A percentile compares a stretch with the other conserved stretches of the same genome.
phyloP scores from a whole-genome alignment of 2,113 vertebrate genomes.

The Brienomyrus brachyistius region DNA sequence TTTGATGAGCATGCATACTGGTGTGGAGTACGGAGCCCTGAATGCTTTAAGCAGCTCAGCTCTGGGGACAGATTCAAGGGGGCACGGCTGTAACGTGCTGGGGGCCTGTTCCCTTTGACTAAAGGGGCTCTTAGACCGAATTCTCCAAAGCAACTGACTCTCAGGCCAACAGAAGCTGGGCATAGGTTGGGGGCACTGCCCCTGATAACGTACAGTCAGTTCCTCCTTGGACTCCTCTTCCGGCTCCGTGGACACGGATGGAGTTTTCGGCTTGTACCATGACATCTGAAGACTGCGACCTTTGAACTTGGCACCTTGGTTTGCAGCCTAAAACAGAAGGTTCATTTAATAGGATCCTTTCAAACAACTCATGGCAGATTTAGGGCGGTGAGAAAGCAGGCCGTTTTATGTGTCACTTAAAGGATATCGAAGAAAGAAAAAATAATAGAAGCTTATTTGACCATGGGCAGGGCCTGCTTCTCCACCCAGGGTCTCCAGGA shows the following conservation, averaged over 20 bases:
- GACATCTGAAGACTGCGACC: constrained; percentile 87
- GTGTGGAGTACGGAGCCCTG: neutral
- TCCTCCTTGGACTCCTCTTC: constrained; percentile 92
- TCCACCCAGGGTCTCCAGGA: neutral
- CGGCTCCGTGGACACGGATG: constrained; percentile 79
- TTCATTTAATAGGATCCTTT: neutral
- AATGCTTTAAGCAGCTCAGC: neutral
- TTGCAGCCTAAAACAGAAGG: constrained; percentile 71
- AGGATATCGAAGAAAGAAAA: neutral
- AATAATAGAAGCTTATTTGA: neutral
- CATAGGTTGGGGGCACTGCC: neutral
- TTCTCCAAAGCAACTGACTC: neutral
- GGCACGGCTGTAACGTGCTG: neutral
- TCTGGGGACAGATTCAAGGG: neutral
- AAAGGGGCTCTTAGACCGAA: neutral
- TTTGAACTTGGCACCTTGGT: constrained; percentile 94
- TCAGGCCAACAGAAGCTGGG: neutral
- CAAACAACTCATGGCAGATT: neutral
- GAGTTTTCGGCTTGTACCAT: constrained; percentile 94
- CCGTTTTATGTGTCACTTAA: neutral
- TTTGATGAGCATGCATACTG: neutral
- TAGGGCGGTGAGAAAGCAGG: neutral
- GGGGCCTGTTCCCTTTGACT: neutral
- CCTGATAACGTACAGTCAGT: constrained; percentile 43
- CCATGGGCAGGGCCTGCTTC: neutral